Evolutionary conservation across 2,797 vertebrate genomes (phyloP).

Genomic region (Labeo calbasu): DNA sequence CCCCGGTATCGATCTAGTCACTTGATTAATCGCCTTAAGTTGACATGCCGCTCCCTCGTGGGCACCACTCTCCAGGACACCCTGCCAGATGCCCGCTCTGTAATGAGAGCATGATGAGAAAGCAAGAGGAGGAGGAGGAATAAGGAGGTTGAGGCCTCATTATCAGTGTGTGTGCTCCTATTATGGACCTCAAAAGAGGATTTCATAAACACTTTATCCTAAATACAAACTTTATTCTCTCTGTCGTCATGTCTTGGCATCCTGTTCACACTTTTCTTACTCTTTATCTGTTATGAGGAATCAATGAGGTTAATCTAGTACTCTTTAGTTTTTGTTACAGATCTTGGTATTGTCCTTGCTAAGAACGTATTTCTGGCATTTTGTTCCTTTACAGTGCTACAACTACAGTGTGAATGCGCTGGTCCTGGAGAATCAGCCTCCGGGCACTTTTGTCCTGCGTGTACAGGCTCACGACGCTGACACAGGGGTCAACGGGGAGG

Average conservation of each 20-base stretch:
- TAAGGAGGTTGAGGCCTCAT: conserved; percentile 12
- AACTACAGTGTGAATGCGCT: conserved; percentile 84
- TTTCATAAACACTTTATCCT: conserved; percentile 23
- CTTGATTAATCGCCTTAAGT: conserved; percentile 60
- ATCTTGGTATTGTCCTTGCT: neutral
- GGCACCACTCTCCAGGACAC: conserved; percentile 20
- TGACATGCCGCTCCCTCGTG: conserved; percentile 48
- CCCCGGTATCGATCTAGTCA: conserved; percentile 59
- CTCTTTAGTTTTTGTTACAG: conserved; percentile 1
- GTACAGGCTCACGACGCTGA: conserved; percentile 87
- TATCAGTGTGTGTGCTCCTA: conserved; percentile 25
- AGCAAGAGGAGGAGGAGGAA: conserved; percentile 17
- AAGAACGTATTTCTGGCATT: neutral
- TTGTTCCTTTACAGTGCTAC: conserved; percentile 77
- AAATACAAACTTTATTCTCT: neutral
- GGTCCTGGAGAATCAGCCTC: conserved; percentile 87
- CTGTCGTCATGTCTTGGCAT: neutral
- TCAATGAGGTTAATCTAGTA: neutral
- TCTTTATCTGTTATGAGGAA: conserved; percentile 2
- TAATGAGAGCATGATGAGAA: conserved; percentile 46
- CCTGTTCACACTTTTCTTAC: neutral
- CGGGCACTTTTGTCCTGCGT: conserved; percentile 79
- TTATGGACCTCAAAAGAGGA: conserved; percentile 36
- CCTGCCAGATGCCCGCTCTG: conserved; percentile 37
- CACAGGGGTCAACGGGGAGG: conserved; percentile 85